phyloP scores from a whole-genome alignment of 2,113 vertebrate species.

The Seriola rivoliana region DNA sequence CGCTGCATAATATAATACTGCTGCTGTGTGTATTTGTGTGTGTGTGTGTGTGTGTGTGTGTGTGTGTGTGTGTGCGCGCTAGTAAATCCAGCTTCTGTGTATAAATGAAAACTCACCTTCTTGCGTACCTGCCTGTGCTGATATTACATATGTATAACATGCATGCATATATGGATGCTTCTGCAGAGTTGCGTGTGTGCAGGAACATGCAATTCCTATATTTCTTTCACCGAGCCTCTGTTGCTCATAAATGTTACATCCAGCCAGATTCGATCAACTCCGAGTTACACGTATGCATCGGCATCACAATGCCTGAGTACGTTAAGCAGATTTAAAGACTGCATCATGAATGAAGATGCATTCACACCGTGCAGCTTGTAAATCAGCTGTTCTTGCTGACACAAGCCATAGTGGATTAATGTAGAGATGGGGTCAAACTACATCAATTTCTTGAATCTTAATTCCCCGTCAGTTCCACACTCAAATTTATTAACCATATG shows the following conservation, averaged over 20 bases:
- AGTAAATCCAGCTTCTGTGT: neutral
- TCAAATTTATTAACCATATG: slow-evolving; percentile 39
- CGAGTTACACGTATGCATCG: slow-evolving; percentile 32
- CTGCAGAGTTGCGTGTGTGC: slow-evolving; percentile 18
- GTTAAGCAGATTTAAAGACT: slow-evolving; percentile 46
- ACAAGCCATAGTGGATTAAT: neutral
- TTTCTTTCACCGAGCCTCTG: slow-evolving; percentile 32
- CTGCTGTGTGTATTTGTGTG: neutral
- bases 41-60: neutral
- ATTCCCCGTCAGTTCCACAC: slow-evolving; percentile 22
- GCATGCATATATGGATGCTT: slow-evolving; percentile 45
- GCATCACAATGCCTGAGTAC: slow-evolving; percentile 12
- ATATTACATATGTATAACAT: slow-evolving; percentile 33
- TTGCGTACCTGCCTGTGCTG: slow-evolving; percentile 11
- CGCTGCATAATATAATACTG: slow-evolving; percentile 14
- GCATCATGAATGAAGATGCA: slow-evolving; percentile 27
- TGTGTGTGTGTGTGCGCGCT: neutral
- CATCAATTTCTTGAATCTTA: slow-evolving; percentile 20
- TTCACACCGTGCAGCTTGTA: slow-evolving; percentile 14
- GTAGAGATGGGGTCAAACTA: slow-evolving; percentile 4
- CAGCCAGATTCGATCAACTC: slow-evolving; percentile 33
- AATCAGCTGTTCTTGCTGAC: slow-evolving; percentile 43
- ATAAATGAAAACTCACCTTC: slow-evolving; percentile 25
- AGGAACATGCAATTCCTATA: slow-evolving; percentile 47
- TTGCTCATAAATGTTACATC: slow-evolving; percentile 66